Base-by-base conservation (phyloP, 1,140 invertebrate species). In the Oncopodura yosiiana region DNA sequence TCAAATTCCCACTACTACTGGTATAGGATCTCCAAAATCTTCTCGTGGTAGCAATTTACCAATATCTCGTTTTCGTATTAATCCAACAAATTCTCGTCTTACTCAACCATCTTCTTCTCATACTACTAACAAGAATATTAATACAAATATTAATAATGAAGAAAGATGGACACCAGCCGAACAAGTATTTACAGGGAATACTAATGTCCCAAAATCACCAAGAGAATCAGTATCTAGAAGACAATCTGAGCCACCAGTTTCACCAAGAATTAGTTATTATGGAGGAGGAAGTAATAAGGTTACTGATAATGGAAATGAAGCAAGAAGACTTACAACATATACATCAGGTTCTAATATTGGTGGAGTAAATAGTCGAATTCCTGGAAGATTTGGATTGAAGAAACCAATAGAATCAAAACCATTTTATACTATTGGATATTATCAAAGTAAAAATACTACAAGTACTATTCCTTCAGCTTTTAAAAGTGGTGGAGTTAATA, bases 401-500 rank as follows among this genome's bases (percentile, higher is more conserved):
- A 61, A 53, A 38, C 53, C 58, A 4, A 50, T 49, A 26, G 53
- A 61, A 38, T 42, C 58, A 3, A 46, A 42, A 37, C 58, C 58
- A 8, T 61, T 61, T 46, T 56, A 61, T 38, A 56, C 48, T 9
- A 39, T 61, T 21, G 51, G 51, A 19, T 37, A 55, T 4, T 60
- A 60, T 26, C 39, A 43, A 50, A 45, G 45, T 50, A 45, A 39
- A 1, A 9, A 43, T 9, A 24, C 39, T 16, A 26, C 26, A 24
- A 18, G 9, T 5, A 27, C 19, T 23, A 42, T 14, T 9, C 12
- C 43, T 16, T 18, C 8, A 26, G 21, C n/a, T 32, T 29, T 30
- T 6, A 37, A 38, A 19, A 46, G 51, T 39, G 38, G 14, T 23
- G 44, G 34, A 29, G 58, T 60, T n/a, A 48, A 44, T 26, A 72